Base-by-base conservation (phyloP, 2,888 invertebrate species). In the Hermodice carunculata region DNA sequence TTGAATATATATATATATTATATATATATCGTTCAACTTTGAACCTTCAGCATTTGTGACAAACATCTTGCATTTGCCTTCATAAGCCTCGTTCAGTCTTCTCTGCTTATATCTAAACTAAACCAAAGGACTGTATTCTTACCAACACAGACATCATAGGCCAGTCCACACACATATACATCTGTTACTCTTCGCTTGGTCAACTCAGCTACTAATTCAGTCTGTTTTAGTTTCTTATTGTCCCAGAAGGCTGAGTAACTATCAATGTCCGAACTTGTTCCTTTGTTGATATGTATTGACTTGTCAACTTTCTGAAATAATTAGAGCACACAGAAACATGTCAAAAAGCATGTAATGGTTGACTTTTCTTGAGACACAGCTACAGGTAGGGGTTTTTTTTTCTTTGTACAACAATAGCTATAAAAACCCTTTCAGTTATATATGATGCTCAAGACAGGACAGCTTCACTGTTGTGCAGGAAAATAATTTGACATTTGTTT, bases 191-290 rank as follows among this genome's bases (percentile, higher is more conserved):
- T 91, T 78, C 92, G 91, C 86, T 91, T 87, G 66, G 92, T 91
- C 64, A 98, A 89, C 82, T 95, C 93, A 8, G 91, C 90, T 81
- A 92, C 91, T 48, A 98, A 89, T 14, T 92, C 92, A 4, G 97
- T 97, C 84, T 95, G 92, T 1, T 93, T 92, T 67, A 94, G 88
- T 86, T 94, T 95, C 87, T 94, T 94, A 87, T 98, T 98, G 88
- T 98, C 98, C 94, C 95, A 96, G 89, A 98, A 98, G 49, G 96
- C 98, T 0, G 97, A 97, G 87, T 98, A 98, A 1, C 96, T 96
- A 87, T 98, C 98, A 62, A 98, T 94, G 75, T 96, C 94, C 0
- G 97, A 93, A 87, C 96, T 94, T 1, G 93, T 94, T 43, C 98
- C 98, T 73, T 88, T 88, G 63, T 80, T 79, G 11, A 87, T 80